phyloP scores from a whole-genome alignment of 2,113 vertebrate genomes.

The Rhipidura dahli region DNA sequence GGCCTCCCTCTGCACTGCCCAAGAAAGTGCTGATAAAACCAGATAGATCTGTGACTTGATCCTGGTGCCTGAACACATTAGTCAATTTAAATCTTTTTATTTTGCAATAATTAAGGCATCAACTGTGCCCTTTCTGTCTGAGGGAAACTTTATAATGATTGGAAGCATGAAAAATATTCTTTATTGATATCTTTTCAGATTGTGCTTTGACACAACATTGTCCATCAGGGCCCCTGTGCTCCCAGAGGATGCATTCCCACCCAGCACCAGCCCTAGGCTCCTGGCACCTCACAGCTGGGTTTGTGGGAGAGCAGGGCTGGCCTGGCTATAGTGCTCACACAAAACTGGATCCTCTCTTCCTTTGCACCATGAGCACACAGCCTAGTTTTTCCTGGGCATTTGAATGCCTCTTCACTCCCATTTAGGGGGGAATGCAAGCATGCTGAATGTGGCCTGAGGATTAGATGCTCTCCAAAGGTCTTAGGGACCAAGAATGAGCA shows the following conservation, averaged over 20 bases:
- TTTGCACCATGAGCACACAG: background rate
- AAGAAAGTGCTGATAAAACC: constrained; percentile 33
- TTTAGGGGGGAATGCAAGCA: background rate
- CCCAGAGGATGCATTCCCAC: background rate
- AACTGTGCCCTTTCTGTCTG: constrained; percentile 41
- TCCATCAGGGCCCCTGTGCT: background rate
- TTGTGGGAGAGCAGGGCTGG: background rate
- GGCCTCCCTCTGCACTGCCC: background rate
- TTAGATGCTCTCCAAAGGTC: background rate
- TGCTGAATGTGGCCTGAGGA: background rate
- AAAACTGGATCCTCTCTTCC: background rate
- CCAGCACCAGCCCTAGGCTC: background rate
- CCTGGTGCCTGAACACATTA: constrained; percentile 57
- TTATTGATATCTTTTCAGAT: constrained; percentile 25
- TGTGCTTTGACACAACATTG: background rate
- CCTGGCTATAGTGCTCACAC: background rate
- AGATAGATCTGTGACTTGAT: constrained; percentile 44
- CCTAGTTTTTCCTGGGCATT: background rate
- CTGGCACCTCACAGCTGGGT: background rate
- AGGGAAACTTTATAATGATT: constrained; percentile 34
- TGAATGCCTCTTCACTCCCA: background rate
- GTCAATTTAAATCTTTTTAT: constrained; percentile 68
- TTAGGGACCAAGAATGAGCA: background rate
- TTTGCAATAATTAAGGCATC: constrained; percentile 64
- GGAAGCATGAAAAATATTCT: constrained; percentile 6